phyloP scores from a whole-genome alignment of 2,888 invertebrate species.

The Desoria tigrina region DNA sequence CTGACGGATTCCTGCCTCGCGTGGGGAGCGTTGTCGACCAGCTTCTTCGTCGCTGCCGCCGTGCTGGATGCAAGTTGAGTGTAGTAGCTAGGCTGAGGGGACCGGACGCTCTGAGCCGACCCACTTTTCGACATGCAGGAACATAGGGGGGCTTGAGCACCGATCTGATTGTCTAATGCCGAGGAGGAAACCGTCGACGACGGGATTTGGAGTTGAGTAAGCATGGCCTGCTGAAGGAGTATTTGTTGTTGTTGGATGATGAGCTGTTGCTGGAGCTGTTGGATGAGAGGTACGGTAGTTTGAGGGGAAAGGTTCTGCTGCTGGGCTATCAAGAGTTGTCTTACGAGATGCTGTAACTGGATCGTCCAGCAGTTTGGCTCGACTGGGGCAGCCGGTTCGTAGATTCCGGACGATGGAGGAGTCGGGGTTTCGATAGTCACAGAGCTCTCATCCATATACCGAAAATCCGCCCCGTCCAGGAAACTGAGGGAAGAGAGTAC shows the following conservation, averaged over 20 bases:
- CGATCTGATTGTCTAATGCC: constrained; percentile 13
- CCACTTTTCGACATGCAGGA: constrained; percentile 51
- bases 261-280: constrained; percentile 53
- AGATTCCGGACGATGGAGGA: constrained; percentile 69
- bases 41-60: constrained; percentile 56
- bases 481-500: constrained; percentile 60
- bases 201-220: constrained; percentile 52
- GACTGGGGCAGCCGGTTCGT: constrained; percentile 60
- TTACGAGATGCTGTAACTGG: constrained; percentile 51
- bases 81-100: constrained; percentile 55
- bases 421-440: constrained; percentile 70
- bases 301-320: constrained; percentile 53
- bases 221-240: constrained; percentile 53
- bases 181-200: constrained; percentile 20
- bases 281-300: constrained; percentile 52
- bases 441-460: constrained; percentile 90
- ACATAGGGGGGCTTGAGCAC: constrained; percentile 40
- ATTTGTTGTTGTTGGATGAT: constrained; percentile 53
- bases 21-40: constrained; percentile 60
- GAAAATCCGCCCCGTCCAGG: constrained; percentile 73
- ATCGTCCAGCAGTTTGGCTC: constrained; percentile 35
- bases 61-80: constrained; percentile 60
- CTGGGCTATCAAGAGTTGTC: constrained; percentile 51
- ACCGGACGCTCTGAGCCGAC: constrained; percentile 56
- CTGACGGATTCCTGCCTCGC: constrained; percentile 32